Percentiles rank a stretch among this genome's conserved stretches.
phyloP scores from a whole-genome alignment of 2,797 vertebrate genomes.

The Tamandua tetradactyla region DNA sequence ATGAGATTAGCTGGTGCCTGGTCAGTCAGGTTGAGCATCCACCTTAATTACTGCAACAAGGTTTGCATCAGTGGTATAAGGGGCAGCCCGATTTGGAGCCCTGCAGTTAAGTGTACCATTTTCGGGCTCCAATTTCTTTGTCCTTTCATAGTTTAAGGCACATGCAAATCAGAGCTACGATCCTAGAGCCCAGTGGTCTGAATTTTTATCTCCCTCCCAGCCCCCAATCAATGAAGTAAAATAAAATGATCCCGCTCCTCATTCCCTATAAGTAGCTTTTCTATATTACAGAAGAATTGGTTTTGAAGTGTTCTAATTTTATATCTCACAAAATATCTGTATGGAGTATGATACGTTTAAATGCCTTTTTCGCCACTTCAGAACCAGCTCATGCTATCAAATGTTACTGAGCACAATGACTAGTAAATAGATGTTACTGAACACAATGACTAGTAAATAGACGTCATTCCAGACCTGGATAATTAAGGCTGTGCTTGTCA shows the following conservation, averaged over 20 bases:
- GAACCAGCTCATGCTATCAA: neutral
- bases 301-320: neutral
- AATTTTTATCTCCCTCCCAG: neutral
- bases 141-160: accelerated
- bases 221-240: neutral
- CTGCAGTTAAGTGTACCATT: accelerated
- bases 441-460: neutral
- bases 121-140: accelerated
- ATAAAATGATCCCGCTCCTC: neutral
- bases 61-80: neutral
- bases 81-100: neutral
- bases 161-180: neutral
- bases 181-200: neutral
- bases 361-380: neutral
- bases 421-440: neutral
- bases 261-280: neutral
- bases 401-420: neutral
- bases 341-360: neutral
- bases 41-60: neutral
- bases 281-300: neutral
- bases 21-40: too few relatives aligned
- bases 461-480: neutral
- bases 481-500: neutral
- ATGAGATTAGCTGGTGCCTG: neutral
- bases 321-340: neutral